Conservation (phyloP, 2,888 invertebrate genomes). For the Chrysolina americana region DNA sequence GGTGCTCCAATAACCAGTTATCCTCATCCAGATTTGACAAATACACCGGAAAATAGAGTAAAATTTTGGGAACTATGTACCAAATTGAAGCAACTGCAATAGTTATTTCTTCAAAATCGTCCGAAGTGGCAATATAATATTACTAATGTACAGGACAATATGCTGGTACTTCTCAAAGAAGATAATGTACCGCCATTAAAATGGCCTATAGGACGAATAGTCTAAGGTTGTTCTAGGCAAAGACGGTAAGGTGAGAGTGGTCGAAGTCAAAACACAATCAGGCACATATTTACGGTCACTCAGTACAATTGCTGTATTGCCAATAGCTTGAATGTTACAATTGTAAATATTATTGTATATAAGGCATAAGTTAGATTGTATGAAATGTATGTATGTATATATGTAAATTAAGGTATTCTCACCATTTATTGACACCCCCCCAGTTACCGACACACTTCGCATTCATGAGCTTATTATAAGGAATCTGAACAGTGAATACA, state of each 20-base stretch:
- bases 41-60: slow-evolving; percentile 43
- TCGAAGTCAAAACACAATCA: slow-evolving; percentile 19
- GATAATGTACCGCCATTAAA: slow-evolving; percentile 21
- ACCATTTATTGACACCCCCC: no score
- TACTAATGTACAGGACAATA: slow-evolving; percentile 11
- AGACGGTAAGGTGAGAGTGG: slow-evolving; percentile 28
- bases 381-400: no score
- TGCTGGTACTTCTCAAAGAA: slow-evolving; percentile 17
- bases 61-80: slow-evolving; percentile 51
- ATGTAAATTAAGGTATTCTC: no score
- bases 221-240: slow-evolving; percentile 19
- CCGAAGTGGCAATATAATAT: slow-evolving; percentile 40
- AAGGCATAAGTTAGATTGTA: no score
- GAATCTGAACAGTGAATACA: no score
- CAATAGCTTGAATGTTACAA: not conserved
- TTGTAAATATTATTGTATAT: no score
- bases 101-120: slow-evolving; percentile 56
- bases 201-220: slow-evolving; percentile 23
- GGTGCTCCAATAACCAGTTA: slow-evolving; percentile 41
- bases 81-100: slow-evolving; percentile 43
- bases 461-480: no score
- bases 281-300: slow-evolving; percentile 23
- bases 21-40: slow-evolving; percentile 41
- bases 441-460: no score
- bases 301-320: slow-evolving; percentile 3